Conservation (phyloP, 2,888 invertebrate species). For the Strigamia crassipes region DNA sequence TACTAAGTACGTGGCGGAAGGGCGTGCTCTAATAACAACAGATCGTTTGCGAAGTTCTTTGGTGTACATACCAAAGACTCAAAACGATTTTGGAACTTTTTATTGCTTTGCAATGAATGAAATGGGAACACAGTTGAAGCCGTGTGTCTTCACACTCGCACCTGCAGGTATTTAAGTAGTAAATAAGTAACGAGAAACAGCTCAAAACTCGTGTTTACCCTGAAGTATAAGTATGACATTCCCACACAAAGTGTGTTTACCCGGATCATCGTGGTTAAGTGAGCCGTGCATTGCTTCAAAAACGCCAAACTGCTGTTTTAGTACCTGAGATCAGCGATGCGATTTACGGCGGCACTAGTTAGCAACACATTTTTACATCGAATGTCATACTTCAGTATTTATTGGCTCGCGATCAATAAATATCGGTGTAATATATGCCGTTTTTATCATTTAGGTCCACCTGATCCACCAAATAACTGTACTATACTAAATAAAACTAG, state of each 20-base stretch:
- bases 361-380: no score
- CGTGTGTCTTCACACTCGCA: constrained; percentile 19
- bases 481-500: constrained; percentile 83
- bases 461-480: constrained; percentile 92
- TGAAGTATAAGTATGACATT: no score
- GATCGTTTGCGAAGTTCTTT: neutral
- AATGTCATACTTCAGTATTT: no score
- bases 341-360: no score
- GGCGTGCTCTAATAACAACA: neutral
- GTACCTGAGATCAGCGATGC: no score
- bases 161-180: constrained; percentile 15
- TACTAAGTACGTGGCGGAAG: constrained; percentile 3
- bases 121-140: neutral
- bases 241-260: no score
- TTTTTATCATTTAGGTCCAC: constrained; percentile 69
- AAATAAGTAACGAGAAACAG: neutral
- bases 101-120: constrained; percentile 41
- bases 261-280: no score
- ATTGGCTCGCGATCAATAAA: no score
- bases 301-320: no score
- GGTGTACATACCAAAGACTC: constrained; percentile 10
- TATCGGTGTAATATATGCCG: no score
- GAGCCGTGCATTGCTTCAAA: no score
- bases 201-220: neutral
- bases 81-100: constrained; percentile 39